Evolutionary conservation across 2,113 vertebrate species (phyloP), one percentile per base, ranked within the genome.

Genomic region (Vulpes vulpes): DNA sequence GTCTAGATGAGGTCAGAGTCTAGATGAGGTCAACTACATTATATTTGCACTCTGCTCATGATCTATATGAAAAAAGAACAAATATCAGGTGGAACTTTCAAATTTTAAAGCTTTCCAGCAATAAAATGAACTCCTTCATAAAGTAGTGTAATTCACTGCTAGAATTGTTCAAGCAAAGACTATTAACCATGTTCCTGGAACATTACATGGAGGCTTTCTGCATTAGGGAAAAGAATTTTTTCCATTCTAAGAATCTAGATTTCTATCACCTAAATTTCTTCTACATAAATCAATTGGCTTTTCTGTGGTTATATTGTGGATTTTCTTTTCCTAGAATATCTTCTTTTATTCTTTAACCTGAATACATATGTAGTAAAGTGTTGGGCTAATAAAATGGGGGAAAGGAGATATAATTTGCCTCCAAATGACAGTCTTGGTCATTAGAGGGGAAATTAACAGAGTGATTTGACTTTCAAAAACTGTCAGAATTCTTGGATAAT

Each of bases 281-380:
- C 8, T 25, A 30, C 1, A 23, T 55, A 25, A 25, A 49, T 76
- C 43, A 27, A 16, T 62, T 59, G 43, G 12, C 2, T 82, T 78
- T 89, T 79, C 55, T 30, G 49, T 51, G 22, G 16, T 27, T 55
- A 67, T 67, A 43, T 22, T 60, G 32, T 35, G 16, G 1, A 14
- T 83, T 27, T 60, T 83, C 5, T 87, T 94, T 82, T 78, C 11
- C n/a, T 76, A 93, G 69, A 81, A 64, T 25, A 32, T 22, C 81
- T 96, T 65, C 25, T 93, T 60, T 89, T 62, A 57, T 74, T 64
- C 60, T 76, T 93, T 82, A 71, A 49, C 49, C n/a, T 79, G 59
- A 16, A 64, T 51, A 71, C 11, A 14, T 64, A 78, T 16, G 17
- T 11, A 74, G 3, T 60, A 43, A 73, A 53, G 6, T 67, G 20